Conservation (phyloP, 2,113 vertebrate genomes). For the Gymnarchus niloticus region DNA sequence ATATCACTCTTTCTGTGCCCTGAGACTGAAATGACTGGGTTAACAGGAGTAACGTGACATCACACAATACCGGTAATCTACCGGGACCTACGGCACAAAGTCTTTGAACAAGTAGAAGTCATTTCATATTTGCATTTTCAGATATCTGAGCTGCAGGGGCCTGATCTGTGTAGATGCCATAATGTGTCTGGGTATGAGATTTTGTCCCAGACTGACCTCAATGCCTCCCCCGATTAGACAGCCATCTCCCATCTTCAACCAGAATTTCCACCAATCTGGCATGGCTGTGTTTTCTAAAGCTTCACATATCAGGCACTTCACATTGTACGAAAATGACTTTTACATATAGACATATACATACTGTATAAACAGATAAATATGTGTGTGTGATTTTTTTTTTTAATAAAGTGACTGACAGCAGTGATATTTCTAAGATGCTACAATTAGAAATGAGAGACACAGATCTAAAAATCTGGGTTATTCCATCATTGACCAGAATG, state of each 20-base stretch:
- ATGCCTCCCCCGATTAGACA: neutral
- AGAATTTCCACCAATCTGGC: neutral
- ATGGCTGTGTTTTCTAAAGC: neutral
- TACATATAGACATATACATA: too few species aligned
- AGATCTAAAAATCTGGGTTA: neutral
- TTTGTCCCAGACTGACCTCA: neutral
- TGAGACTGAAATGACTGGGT: neutral
- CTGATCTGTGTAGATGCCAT: neutral
- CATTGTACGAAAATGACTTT: too few species aligned
- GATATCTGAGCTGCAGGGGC: neutral
- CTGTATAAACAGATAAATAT: neutral
- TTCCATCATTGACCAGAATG: neutral
- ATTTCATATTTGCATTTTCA: constrained; percentile 10
- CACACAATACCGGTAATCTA: neutral
- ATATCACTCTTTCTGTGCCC: neutral
- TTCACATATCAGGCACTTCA: neutral
- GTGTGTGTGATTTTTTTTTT: neutral
- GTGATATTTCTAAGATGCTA: neutral
- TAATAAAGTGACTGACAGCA: neutral
- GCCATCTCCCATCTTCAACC: neutral
- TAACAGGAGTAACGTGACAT: neutral
- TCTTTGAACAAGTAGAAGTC: neutral
- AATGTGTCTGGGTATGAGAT: neutral
- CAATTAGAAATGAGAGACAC: neutral
- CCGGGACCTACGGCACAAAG: neutral